Base-by-base conservation (phyloP, 2,888 invertebrate species). In the Biston betularia region DNA sequence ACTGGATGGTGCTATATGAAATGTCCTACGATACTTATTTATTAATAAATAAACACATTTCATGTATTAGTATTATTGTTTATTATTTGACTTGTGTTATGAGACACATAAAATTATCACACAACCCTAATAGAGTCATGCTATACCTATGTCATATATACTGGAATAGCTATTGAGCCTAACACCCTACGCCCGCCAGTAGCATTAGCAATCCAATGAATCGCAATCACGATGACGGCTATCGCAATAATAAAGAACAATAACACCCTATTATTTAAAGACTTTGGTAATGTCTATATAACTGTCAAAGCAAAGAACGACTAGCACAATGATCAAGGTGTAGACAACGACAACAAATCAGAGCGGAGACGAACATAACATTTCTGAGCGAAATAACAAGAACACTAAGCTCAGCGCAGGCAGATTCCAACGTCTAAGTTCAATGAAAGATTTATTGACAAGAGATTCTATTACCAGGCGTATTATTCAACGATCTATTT, bases 361-460 rank as follows among this genome's bases (percentile, higher is more conserved):
- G 67, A 63, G 45, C 14, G 9, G 42, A 68, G 63, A 63, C 54
- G 63, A 63, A 55, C 63, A 67, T 24, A 42, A 62, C 66, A 63
- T 67, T 58, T 62, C 66, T 67, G 45, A 59, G 45, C 55, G 49
- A 45, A 59, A 60, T 68, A 70, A 68, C 59, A 67, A 73, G 63
- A 71, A 56, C 63, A 53, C 34, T 65, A 65, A 65, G 65, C 70
- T 63, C 42, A 54, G 53, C 45, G 40, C 59, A 69, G 65, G 65
- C 65, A 69, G 62, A 75, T 68, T 73, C 70, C 69, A 68, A 70
- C 70, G 69, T 57, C 59, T 63, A 68, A 60, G 68, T 71, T 60
- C 71, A 75, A 68, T 75, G 73, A 75, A 72, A 73, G 75, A 75
- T 75, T 75, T 75, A 75, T 73, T 63, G 69, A 69, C 67, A 62